A percentile compares a stretch with the other conserved stretches of the same genome.
Evolutionary conservation across 2,888 invertebrate species (phyloP).

Genomic region (Lycophotia porphyrea): DNA sequence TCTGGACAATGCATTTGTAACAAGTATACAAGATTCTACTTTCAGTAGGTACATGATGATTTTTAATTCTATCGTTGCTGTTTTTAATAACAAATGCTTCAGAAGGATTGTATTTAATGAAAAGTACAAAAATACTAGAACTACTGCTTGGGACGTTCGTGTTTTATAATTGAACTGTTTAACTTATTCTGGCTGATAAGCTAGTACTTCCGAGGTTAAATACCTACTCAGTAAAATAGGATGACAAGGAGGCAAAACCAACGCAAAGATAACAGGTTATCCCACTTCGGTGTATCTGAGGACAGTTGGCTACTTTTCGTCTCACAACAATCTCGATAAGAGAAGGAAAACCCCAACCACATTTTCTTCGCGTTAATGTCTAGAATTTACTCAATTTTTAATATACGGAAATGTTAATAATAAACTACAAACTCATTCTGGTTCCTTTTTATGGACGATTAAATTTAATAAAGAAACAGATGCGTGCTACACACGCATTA

Average conservation of each 20-base stretch:
- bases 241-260: neutral
- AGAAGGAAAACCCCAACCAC: neutral
- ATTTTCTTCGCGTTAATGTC: conserved; percentile 3
- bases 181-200: neutral
- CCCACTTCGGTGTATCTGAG: neutral
- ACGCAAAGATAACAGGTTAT: neutral
- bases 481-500: conserved; percentile 46
- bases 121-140: neutral
- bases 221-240: neutral
- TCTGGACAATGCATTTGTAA: neutral
- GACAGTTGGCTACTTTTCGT: conserved; percentile 2
- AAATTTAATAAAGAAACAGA: conserved; percentile 33
- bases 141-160: neutral
- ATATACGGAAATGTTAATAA: conserved; percentile 47
- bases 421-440: conserved; percentile 43
- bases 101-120: neutral
- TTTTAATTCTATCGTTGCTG: neutral
- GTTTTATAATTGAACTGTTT: neutral
- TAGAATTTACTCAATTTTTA: conserved; percentile 25
- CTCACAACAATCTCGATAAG: conserved; percentile 14
- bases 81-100: neutral
- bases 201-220: neutral
- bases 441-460: conserved; percentile 46
- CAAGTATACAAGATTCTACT: neutral
- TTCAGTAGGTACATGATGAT: neutral